Base-by-base conservation (phyloP, 1,140 invertebrate genomes). In the Nasonia vitripennis region DNA sequence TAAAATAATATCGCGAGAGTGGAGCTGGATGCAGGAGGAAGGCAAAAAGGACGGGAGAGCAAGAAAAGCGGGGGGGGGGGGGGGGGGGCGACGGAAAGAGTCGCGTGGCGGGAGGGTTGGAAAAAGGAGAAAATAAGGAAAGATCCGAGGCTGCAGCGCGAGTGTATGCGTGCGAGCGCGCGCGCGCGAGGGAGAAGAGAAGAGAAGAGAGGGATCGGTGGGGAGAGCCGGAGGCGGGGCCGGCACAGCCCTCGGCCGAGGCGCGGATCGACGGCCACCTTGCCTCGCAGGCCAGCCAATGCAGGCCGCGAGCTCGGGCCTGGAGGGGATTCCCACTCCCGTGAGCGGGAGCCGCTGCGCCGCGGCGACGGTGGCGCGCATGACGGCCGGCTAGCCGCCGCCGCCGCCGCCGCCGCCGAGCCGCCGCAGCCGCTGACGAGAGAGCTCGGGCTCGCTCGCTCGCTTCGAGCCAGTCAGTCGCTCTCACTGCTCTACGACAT, bases 401-500 rank as follows among this genome's bases (percentile, higher is more conserved):
- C 55, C 17, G 20, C 55, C 55, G 92, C 90, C 91, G 5, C 73
- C n/a, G 20, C 20, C 55, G 55, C 55, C 55, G 5, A 74, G 41
- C 41, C 41, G 41, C 41, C 41, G 41, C 41, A 9, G 41, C 41
- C 10, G 41, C 41, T 10, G 71, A 10, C 78, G 68, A 81, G 31
- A 37, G 70, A 73, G 70, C 70, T 73, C 70, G 70, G 70, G 27
- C 70, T 31, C 34, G 70, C 34, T 34, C 34, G 34, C 34, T 37
- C 70, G 27, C 27, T 73, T 34, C 70, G 27, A 62, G 68, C 34
- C 92, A 93, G 92, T 93, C 92, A 93, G 93, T 93, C 91, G 92
- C 91, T 93, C 92, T 93, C 91, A 93, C 92, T 91, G 92, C 91
- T 67, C 81, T 92, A 92, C 94, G 93, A 93, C 93, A 94, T 94